Conservation (phyloP, 2,113 vertebrate species). For the Psettodes erumei region DNA sequence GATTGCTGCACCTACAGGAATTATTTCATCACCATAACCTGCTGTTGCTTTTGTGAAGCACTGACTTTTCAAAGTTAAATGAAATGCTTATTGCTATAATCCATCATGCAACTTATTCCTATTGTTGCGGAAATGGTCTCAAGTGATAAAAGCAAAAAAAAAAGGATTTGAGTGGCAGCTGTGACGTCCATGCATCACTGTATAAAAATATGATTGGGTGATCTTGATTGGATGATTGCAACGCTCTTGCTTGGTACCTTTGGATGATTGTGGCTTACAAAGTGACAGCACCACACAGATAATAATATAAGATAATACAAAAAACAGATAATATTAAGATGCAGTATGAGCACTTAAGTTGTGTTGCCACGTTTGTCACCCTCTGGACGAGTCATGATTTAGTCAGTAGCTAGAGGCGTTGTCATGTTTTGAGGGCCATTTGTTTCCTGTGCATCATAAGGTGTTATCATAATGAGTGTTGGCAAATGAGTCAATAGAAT, state of each 20-base stretch:
- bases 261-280: background rate
- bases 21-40: constrained; percentile 72
- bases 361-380: constrained; percentile 3
- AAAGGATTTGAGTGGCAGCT: constrained; percentile 11
- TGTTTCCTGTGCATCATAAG: constrained; percentile 32
- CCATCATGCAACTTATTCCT: constrained; percentile 36
- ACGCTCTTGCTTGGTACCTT: background rate
- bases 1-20: constrained; percentile 72
- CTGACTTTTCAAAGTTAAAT: constrained; percentile 50
- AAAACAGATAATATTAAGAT: background rate
- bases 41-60: constrained; percentile 51
- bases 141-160: constrained; percentile 4
- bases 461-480: constrained; percentile 20
- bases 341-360: background rate
- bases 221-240: background rate
- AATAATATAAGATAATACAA: background rate
- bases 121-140: constrained; percentile 31
- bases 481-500: constrained; percentile 31
- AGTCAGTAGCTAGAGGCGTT: constrained; percentile 33
- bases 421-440: constrained; percentile 23
- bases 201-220: constrained; percentile 1
- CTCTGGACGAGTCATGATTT: constrained; percentile 37
- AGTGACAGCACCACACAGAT: background rate
- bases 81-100: constrained; percentile 56
- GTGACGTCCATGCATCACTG: background rate